Evolutionary conservation across 2,888 invertebrate species (phyloP), one percentile per base, ranked within the genome.

Genomic region (Sinhomidia bicolor): DNA sequence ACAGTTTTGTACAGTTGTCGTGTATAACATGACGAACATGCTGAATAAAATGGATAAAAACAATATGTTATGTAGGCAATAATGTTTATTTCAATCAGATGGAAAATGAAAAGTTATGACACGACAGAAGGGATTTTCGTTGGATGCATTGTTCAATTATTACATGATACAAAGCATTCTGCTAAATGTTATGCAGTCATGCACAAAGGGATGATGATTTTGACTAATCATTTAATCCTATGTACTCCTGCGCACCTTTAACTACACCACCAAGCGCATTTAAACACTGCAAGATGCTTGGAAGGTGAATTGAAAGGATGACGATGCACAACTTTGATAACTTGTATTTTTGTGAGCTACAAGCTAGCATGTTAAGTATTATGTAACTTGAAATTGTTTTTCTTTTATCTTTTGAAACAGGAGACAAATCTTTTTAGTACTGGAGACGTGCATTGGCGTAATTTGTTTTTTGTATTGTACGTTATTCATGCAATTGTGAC

Each of bases 1-100:
- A 20, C 36, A 20, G 44, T 47, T 82, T 79, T 79, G 32, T 79
- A 74, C 44, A 57, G 65, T 82, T 65, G 47, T 68, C 47, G 20
- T 62, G 60, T 62, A 23, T 60, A 41, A 44, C 60, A 80, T 60
- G 41, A 80, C 51, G 29, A 76, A 26, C 47, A 47, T 29, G 23
- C n/a, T n/a, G 17, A 68, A 68, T 68, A 17, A 68, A 60, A 68
- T 7, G 68, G 36, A 68, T 17, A 36, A 36, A n/a, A 68, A 68
- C n/a, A 68, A 6, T 26, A n/a, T n/a, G n/a, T n/a, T 36, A 36
- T 68, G 36, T 14, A 36, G 68, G 17, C n/a, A 68, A 17, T 36
- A 68, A 36, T 68, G 68, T 68, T 68, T 36, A 6, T 68, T 68
- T 17, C 36, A 36, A 32, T 68, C 68, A 36, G 68, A 36, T 68